These are phyloP conservation scores for Brevimyrus niger DNA, from an alignment of 2,113 vertebrate species.

Conservation along the genomic window DNA sequence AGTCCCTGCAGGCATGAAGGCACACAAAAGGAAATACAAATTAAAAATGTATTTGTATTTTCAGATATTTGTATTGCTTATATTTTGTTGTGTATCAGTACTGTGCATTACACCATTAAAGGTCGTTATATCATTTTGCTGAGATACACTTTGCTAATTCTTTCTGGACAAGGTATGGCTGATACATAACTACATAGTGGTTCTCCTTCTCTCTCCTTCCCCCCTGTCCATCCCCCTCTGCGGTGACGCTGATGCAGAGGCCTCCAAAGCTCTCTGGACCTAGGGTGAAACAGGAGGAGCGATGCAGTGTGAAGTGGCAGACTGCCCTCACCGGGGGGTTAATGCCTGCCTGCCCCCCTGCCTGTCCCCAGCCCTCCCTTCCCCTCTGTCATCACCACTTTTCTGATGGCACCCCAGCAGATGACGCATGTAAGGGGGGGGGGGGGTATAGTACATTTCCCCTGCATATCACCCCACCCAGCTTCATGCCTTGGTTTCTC, in stretches of 20 bases:
- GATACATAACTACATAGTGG: not conserved
- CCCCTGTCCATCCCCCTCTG: not conserved
- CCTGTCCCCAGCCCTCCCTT: not conserved
- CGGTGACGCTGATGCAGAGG: conserved; percentile 16
- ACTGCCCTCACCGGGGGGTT: conserved; percentile 15
- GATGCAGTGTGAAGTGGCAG: not conserved
- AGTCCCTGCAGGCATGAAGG: not conserved
- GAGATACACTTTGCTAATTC: not conserved
- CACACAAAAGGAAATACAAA: not conserved
- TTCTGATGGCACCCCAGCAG: conserved; percentile 10
- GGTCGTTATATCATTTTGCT: not conserved
- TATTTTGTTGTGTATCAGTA: not conserved
- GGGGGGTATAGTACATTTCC: conserved; percentile 29
- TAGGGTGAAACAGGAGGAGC: conserved; percentile 6
- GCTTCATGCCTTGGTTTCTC: conserved; percentile 36
- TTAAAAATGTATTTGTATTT: not conserved
- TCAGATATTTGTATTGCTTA: not conserved
- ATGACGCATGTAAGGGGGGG: conserved; percentile 37
- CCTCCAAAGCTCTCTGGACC: conserved; percentile 17
- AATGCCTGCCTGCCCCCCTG: not conserved
- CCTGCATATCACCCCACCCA: conserved; percentile 22
- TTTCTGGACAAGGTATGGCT: not conserved
- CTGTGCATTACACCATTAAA: not conserved
- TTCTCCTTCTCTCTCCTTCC: not conserved
- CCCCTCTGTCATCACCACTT: conserved; percentile 17